These are phyloP conservation scores for Catostomus latipinnis DNA, from an alignment of 2,797 vertebrate species.

Conservation along the genomic window DNA sequence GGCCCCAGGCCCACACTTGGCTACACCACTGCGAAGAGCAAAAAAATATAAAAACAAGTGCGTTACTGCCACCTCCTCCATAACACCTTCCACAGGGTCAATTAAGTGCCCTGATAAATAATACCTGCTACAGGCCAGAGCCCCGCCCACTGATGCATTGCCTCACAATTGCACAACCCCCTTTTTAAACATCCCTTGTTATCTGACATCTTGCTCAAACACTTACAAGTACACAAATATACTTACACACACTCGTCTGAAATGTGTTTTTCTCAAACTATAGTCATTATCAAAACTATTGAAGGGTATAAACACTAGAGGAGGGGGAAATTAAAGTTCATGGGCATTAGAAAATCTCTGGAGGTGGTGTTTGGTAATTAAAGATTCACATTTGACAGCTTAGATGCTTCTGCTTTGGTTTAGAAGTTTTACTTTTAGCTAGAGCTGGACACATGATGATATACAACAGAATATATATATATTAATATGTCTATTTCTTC, in stretches of 20 bases:
- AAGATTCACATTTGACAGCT: slow-evolving; percentile 14
- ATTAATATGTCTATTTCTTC: too few relatives aligned
- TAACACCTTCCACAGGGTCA: slow-evolving; percentile 47
- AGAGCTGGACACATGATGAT: slow-evolving; percentile 8
- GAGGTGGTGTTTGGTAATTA: slow-evolving; percentile 45
- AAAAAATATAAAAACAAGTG: background rate
- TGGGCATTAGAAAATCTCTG: slow-evolving; percentile 5
- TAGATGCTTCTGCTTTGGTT: slow-evolving; percentile 1
- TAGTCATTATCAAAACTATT: slow-evolving; percentile 43
- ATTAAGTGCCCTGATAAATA: slow-evolving; percentile 60
- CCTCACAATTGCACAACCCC: slow-evolving; percentile 10
- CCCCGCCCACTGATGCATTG: slow-evolving; percentile 11
- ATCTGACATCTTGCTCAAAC: slow-evolving; percentile 6
- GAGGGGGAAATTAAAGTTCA: slow-evolving; percentile 16
- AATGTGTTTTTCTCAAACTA: background rate
- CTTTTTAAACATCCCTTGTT: slow-evolving; percentile 16
- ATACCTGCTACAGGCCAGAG: slow-evolving; percentile 51
- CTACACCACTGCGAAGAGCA: background rate
- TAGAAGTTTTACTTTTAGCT: slow-evolving; percentile 27
- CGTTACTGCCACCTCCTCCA: slow-evolving; percentile 20
- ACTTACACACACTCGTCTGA: background rate
- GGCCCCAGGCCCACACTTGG: too few relatives aligned
- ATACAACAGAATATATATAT: too few relatives aligned
- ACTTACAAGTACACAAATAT: slow-evolving; percentile 20
- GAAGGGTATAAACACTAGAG: slow-evolving; percentile 28